phyloP scores from a whole-genome alignment of 1,140 invertebrate genomes.

The Drosophila nigromelanica region DNA sequence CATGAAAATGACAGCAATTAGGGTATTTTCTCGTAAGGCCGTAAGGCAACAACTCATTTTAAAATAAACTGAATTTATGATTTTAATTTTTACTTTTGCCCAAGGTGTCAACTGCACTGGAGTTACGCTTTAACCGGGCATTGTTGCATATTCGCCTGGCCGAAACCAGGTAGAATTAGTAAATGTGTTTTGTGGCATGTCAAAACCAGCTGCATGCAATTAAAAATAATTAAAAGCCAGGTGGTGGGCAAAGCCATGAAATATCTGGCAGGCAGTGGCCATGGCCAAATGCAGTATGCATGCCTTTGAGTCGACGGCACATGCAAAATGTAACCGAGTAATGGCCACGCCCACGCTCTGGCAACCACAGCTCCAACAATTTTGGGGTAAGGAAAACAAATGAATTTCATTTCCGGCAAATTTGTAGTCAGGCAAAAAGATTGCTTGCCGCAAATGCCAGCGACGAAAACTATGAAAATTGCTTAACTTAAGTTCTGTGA shows the following conservation, averaged over 20 bases:
- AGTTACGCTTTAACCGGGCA: conserved; percentile 27
- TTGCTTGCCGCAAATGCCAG: conserved; percentile 52
- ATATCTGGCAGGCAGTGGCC: conserved; percentile 51
- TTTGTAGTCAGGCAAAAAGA: conserved; percentile 63
- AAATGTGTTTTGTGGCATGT: conserved; percentile 52
- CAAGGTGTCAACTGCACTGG: conserved; percentile 10
- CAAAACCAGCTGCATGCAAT: conserved; percentile 69
- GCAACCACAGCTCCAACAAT: conserved; percentile 35
- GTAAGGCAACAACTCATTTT: not conserved
- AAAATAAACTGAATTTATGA: conserved; percentile 66
- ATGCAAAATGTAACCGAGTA: conserved; percentile 41
- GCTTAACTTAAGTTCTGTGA: conserved; percentile 77
- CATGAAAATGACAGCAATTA: conserved; percentile 21
- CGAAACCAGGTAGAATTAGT: conserved; percentile 12
- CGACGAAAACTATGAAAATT: conserved; percentile 76
- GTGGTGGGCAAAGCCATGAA: conserved; percentile 40
- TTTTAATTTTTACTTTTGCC: conserved; percentile 49
- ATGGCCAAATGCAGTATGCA: conserved; percentile 28
- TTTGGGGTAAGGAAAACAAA: conserved; percentile 61
- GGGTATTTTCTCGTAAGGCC: conserved; percentile 6
- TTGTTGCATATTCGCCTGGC: conserved; percentile 52
- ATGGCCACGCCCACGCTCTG: conserved; percentile 35
- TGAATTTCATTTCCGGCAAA: conserved; percentile 80
- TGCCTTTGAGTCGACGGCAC: conserved; percentile 29
- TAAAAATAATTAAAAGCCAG: conserved; percentile 75